A percentile compares a stretch with the other conserved stretches of the same genome.
phyloP scores from a whole-genome alignment of 1,140 invertebrate genomes.

The Trachelipus rathkii region DNA sequence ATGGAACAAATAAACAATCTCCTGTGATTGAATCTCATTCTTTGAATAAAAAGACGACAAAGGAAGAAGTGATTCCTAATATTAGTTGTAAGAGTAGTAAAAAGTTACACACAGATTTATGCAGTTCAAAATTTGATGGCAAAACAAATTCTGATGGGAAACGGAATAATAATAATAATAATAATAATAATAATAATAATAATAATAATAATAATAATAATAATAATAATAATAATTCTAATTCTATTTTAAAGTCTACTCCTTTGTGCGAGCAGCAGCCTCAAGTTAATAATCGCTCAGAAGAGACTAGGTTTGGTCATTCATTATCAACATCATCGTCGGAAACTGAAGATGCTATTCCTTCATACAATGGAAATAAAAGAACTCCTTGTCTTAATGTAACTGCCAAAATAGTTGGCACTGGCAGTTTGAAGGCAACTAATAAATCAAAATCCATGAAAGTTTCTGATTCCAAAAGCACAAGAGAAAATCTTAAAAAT shows the following conservation, averaged over 20 bases:
- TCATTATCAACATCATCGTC: neutral
- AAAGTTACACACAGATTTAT: neutral
- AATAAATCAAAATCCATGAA: neutral
- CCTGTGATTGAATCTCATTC: neutral
- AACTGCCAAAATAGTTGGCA: neutral
- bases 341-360: neutral
- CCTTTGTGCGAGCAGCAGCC: neutral
- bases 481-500: neutral
- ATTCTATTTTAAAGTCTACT: neutral
- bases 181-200: neutral
- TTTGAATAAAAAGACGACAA: neutral
- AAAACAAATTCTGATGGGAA: neutral
- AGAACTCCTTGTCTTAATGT: neutral
- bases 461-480: neutral
- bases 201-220: neutral
- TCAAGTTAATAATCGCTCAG: neutral
- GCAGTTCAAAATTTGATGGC: no score
- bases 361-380: neutral
- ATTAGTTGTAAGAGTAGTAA: neutral
- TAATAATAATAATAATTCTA: neutral
- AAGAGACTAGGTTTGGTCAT: neutral
- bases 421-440: neutral
- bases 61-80: neutral
- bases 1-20: neutral
- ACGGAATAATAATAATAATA: neutral